Evolutionary conservation across 2,113 vertebrate genomes (phyloP), one percentile per base, ranked within the genome.

Genomic region (Sus scrofa): DNA sequence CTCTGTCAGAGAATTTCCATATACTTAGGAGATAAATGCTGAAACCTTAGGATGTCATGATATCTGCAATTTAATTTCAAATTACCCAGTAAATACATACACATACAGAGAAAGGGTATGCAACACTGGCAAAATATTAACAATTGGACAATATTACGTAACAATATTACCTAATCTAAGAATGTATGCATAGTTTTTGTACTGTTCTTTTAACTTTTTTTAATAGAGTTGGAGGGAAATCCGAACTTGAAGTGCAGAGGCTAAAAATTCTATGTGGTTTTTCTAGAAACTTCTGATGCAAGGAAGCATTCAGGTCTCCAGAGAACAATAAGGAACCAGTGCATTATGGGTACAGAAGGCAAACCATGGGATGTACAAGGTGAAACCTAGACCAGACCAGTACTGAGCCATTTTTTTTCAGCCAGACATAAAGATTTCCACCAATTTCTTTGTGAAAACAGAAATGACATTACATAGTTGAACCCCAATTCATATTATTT

Each of bases 161-260:
- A 44, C 44, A 44, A 44, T 44, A 44, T 44, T 44, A 44, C 44
- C 44, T 44, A 44, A 44, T 44, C 44, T 44, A 44, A 44, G 44
- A 44, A 44, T 44, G 44, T 44, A 44, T 8, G 44, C 44, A 44
- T 8, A 44, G 44, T 62, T 71, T 39, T 37, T 86, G 15, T 50
- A 77, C 6, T 34, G 56, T 63, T 90, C 22, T 93, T 96, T 90
- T 37, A 67, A 73, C 20, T 82, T 87, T 30, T 85, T 84, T 94
- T 81, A 77, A 65, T 44, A 90, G 32, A 92, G 37, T 39, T 73
- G 30, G 30, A 20, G 18, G 30, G 11, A 67, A 85, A n/a, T 60
- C 32, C 93, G 75, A 91, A 84, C 4, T 67, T n/a, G 10, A 84
- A 10, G 8, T 84, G 4, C 20, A 84, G 63, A 93, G 37, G 15